Evolutionary conservation across 2,113 vertebrate species (phyloP).

Genomic region (Xiphophorus hellerii): DNA sequence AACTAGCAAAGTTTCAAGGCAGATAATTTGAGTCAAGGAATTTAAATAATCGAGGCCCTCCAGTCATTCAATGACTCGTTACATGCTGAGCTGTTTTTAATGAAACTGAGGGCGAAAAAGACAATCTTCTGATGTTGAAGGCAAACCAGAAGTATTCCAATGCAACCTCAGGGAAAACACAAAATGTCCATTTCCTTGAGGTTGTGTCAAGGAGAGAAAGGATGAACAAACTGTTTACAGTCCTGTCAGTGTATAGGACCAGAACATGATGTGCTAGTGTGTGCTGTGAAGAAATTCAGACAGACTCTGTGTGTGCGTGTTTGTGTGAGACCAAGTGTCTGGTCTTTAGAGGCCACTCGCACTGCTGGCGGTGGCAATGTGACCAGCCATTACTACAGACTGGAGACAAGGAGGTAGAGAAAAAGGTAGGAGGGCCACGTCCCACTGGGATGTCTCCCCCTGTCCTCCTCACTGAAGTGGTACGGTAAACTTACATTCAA

Average conservation of each 20-base stretch:
- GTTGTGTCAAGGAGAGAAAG: slow-evolving; percentile 14
- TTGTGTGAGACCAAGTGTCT: slow-evolving; percentile 5
- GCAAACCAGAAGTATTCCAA: background rate
- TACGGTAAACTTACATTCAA: slow-evolving; percentile 25
- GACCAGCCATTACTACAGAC: slow-evolving; percentile 20
- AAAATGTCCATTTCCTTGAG: background rate
- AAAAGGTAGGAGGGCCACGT: slow-evolving; percentile 20
- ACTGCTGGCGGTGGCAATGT: slow-evolving; percentile 23
- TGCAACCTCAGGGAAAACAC: background rate
- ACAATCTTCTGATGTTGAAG: background rate
- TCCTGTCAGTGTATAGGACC: background rate
- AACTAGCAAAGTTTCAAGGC: too few species aligned
- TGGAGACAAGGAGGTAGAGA: slow-evolving; percentile 12
- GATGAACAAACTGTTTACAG: slow-evolving; percentile 55
- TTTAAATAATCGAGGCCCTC: too few species aligned
- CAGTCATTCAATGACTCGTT: too few species aligned
- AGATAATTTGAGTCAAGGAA: too few species aligned
- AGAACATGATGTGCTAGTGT: background rate
- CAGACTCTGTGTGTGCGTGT: background rate
- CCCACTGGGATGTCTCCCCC: slow-evolving; percentile 20
- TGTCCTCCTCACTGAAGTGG: background rate
- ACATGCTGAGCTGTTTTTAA: too few species aligned
- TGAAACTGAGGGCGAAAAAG: too few species aligned
- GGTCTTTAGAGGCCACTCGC: slow-evolving; percentile 20
- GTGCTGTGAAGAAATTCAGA: slow-evolving; percentile 2